Percentiles rank a stretch among this genome's conserved stretches.
Evolutionary conservation across 2,113 vertebrate genomes (phyloP).

Genomic region (Callocephalon fimbriatum): DNA sequence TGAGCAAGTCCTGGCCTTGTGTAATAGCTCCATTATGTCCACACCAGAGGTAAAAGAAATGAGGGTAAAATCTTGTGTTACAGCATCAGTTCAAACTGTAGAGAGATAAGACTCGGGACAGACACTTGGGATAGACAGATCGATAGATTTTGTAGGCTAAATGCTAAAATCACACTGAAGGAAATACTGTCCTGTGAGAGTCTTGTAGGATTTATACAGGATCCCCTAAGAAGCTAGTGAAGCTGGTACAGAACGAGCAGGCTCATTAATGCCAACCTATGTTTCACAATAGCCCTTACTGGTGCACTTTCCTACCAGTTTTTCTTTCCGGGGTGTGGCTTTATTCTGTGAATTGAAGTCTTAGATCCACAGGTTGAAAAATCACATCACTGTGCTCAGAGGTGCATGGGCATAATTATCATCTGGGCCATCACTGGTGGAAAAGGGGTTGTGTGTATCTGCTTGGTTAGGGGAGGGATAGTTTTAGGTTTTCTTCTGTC

Average conservation of each 20-base stretch:
- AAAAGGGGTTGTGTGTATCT: background rate
- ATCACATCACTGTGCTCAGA: background rate
- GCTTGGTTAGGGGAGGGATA: background rate
- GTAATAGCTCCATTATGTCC: background rate
- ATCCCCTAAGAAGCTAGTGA: background rate
- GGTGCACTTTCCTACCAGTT: background rate
- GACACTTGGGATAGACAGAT: background rate
- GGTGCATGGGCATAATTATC: background rate
- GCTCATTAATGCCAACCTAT: background rate
- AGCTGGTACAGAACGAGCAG: background rate
- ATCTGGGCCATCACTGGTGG: rapidly evolving
- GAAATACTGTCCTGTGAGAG: background rate
- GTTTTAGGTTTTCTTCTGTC: background rate
- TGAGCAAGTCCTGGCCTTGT: background rate
- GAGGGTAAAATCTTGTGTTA: background rate
- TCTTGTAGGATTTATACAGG: background rate
- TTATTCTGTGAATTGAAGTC: background rate
- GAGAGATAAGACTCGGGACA: background rate
- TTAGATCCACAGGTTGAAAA: background rate
- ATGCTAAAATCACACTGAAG: background rate
- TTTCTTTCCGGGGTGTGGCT: background rate
- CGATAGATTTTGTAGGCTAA: background rate
- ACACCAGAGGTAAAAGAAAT: background rate
- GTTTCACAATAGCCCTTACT: background rate
- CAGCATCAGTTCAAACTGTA: background rate